Evolutionary conservation across 2,888 invertebrate genomes (phyloP), one percentile per base, ranked within the genome.

Genomic region (Caenorhabditis wallacei): DNA sequence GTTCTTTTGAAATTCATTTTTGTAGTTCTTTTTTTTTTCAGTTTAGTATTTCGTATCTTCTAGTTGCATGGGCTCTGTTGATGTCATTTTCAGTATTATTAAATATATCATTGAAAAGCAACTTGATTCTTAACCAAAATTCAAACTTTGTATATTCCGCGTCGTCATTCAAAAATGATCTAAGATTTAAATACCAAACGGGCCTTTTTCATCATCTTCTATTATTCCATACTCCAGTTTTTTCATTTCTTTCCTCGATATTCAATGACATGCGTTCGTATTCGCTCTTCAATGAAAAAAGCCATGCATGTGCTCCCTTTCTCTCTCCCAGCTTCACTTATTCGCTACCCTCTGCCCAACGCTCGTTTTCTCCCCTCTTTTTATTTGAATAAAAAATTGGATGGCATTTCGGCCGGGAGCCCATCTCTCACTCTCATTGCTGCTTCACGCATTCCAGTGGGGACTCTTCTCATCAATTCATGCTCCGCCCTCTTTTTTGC

Each of bases 351-450:
- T 43, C 43, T 43, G 46, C 64, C 51, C 46, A 20, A 57, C 35
- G 22, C 74, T 75, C 64, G 64, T 75, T 56, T 66, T 53, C 46
- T 68, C 59, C 53, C 11, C 24, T 40, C 30, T 7, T 82, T 59
- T 78, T 75, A 69, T 82, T 78, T 78, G 78, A 78, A 78, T 78
- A 78, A 78, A 78, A 78, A 78, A 78, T 78, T 78, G 78, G 54
- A 78, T 78, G 78, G 78, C 78, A 76, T 76, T 76, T 57, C 37
- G 68, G 74, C 46, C 24, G 72, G 30, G 63, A 63, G 54, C 61
- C 70, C 51, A 53, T 54, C 69, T 66, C 59, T 22, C 61, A 35
- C 51, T 30, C 35, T n/a, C 51, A 64, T 66, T 53, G 57, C 61
- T 53, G 72, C 72, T 72, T 40, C 59, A 59, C 26, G 40, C 74